Evolutionary conservation across 2,888 invertebrate genomes (phyloP), one percentile per base, ranked within the genome.

Genomic region (Pterobdella sp.): DNA sequence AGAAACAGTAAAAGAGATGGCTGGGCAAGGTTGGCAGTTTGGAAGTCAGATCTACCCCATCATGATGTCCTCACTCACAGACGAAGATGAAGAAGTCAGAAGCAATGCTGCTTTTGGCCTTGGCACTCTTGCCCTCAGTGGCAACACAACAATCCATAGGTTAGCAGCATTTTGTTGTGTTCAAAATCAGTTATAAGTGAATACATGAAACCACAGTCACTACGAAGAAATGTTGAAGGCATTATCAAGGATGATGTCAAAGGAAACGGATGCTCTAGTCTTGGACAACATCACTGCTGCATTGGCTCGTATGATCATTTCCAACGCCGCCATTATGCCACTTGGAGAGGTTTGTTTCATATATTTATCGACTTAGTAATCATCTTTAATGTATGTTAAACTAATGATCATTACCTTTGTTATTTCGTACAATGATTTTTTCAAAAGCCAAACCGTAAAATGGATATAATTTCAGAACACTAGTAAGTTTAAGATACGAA

Each of bases 201-300:
- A 29, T 52, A 60, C 32, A 68, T 7, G 32, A 35, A 34, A 32
- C 52, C 18, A 42, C 69, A 77, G 89, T 71, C 86, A 88, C 78
- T 91, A 88, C 82, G 85, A 87, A 37, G 85, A 87, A 72, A 88
- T 91, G 77, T 83, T 91, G 68, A 87, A 88, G 81, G 85, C 86
- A 7, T 82, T 91, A n/a, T 89, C 90, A 0, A 83, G 85, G 49
- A 86, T 88, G n/a, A 86, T 90, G 72, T 82, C 86, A 2, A 80
- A 81, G 66, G 91, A 91, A 82, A 84, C 86, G n/a, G 87, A 88
- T 79, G 85, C 87, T 0, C 86, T 89, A 56, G 88, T 88, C 2
- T 84, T 89, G 74, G 91, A 91, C 81, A 91, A 91, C 81, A 88
- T 91, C 77, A 89, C 90, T 81, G 91, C 90, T 69, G 90, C 91